phyloP scores from a whole-genome alignment of 2,113 vertebrate genomes.

The Alligator sinensis region DNA sequence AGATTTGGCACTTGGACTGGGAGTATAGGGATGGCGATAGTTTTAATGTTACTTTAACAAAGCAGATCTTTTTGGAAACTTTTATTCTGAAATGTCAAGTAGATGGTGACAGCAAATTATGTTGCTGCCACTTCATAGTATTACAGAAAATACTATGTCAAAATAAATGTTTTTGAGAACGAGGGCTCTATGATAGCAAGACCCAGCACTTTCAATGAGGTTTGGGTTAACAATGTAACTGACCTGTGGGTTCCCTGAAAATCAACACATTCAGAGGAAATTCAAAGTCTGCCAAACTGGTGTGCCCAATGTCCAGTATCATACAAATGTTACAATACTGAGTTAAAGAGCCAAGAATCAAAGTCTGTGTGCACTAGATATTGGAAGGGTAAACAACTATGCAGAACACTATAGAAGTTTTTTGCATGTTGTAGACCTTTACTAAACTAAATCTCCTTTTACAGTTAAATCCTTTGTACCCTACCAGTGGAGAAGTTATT shows the following conservation, averaged over 20 bases:
- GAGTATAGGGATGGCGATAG: background rate
- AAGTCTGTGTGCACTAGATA: constrained; percentile 67
- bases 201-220: background rate
- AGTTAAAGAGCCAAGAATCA: constrained; percentile 55
- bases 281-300: constrained; percentile 22
- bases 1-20: background rate
- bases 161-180: background rate
- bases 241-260: constrained; percentile 35
- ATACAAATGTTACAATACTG: constrained; percentile 66
- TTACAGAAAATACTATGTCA: background rate
- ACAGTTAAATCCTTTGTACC: constrained; percentile 50
- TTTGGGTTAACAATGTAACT: background rate
- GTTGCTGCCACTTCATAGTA: background rate
- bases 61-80: background rate
- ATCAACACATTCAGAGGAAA: constrained; percentile 40
- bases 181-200: background rate
- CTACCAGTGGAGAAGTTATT: constrained; percentile 8
- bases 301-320: background rate
- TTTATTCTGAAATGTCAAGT: background rate
- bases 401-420: constrained; percentile 40
- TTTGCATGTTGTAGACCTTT: constrained; percentile 37
- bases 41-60: background rate
- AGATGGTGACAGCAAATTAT: rapidly evolving
- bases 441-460: constrained; percentile 51
- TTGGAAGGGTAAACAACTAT: constrained; percentile 47